phyloP scores from a whole-genome alignment of 2,888 invertebrate species.

The Lucinisca nassula region DNA sequence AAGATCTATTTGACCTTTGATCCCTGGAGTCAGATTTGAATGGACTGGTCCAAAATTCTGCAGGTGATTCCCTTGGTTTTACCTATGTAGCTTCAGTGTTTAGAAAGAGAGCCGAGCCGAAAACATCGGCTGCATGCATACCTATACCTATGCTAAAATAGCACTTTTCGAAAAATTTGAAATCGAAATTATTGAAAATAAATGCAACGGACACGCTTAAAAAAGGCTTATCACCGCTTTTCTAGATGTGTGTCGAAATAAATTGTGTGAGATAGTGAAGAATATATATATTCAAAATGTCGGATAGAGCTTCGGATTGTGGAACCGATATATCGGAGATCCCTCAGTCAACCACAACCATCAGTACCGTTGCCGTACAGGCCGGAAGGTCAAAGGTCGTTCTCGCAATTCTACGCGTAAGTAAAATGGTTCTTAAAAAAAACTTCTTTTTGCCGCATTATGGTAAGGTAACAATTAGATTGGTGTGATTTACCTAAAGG shows the following conservation, averaged over 20 bases:
- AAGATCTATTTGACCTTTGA: too few species aligned
- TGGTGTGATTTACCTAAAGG: too few species aligned
- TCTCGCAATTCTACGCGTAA: constrained; percentile 96
- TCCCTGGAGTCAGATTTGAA: constrained; percentile 21
- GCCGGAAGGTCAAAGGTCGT: constrained; percentile 95
- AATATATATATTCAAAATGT: constrained; percentile 75
- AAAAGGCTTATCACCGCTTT: constrained; percentile 19
- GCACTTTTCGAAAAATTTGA: constrained; percentile 28
- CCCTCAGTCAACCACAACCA: constrained; percentile 91
- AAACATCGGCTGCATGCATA: constrained; percentile 85
- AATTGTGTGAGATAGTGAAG: constrained; percentile 10
- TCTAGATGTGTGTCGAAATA: constrained; percentile 63
- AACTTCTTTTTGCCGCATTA: too few species aligned
- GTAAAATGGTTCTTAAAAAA: too few species aligned
- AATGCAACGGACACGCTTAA: constrained; percentile 6
- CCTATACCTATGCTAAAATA: constrained; percentile 67
- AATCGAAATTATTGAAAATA: constrained; percentile 21
- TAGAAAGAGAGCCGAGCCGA: constrained; percentile 84
- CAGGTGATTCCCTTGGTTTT: constrained; percentile 47
- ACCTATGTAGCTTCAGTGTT: constrained; percentile 47
- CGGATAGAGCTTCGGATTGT: constrained; percentile 76
- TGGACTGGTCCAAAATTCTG: constrained; percentile 64
- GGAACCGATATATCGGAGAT: constrained; percentile 83
- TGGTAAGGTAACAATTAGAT: too few species aligned
- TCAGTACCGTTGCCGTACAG: constrained; percentile 96